Conservation (phyloP, 2,113 vertebrate genomes). For the Hydropotes inermis region DNA sequence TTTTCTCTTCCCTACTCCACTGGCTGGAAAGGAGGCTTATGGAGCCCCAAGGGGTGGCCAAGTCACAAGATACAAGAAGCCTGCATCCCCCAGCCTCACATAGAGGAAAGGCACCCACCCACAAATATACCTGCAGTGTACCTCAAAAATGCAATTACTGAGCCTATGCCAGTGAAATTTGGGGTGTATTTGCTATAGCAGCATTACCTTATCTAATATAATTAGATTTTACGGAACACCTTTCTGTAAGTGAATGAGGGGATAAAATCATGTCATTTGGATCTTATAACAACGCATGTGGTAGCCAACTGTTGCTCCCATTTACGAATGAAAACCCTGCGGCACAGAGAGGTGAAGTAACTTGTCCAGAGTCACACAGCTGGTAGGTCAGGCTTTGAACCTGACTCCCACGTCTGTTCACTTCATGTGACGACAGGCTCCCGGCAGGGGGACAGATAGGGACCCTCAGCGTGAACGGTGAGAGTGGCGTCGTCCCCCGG, state of each 20-base stretch:
- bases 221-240: too few relatives aligned
- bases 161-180: not conserved
- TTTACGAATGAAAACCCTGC: not conserved
- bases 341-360: not conserved
- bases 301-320: not conserved
- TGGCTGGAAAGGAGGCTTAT: not conserved
- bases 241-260: not conserved
- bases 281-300: not conserved
- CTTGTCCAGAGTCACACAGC: not conserved
- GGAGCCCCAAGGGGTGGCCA: not conserved
- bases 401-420: not conserved
- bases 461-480: fast-evolving
- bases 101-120: not conserved
- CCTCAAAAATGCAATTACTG: not conserved
- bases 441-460: not conserved
- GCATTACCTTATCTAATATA: not conserved
- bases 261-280: not conserved
- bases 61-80: not conserved
- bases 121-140: not conserved
- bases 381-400: not conserved
- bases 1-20: not conserved
- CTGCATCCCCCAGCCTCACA: not conserved
- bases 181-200: not conserved
- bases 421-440: not conserved
- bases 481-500: fast-evolving